A percentile compares a stretch with the other conserved stretches of the same genome.
phyloP scores from a whole-genome alignment of 64 coral and sea anemone species.

The Pocillopora damicornis region DNA sequence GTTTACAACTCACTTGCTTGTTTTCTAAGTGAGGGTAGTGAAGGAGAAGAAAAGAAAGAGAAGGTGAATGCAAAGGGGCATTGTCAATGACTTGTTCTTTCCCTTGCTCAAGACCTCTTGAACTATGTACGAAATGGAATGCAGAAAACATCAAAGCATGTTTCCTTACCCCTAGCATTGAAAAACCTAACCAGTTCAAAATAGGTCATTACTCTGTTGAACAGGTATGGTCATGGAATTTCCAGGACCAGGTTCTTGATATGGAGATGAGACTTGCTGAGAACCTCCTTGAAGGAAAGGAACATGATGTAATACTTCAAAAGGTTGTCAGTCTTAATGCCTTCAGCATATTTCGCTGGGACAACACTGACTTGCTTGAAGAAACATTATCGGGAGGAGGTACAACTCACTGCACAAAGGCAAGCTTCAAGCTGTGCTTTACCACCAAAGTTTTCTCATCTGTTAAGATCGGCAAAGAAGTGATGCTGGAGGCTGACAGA shows the following conservation, averaged over 20 bases:
- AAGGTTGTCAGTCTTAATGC: constrained; percentile 30
- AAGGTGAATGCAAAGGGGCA: neutral
- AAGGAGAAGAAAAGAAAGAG: neutral
- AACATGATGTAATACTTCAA: constrained; percentile 1
- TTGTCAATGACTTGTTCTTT: neutral
- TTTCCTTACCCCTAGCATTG: neutral
- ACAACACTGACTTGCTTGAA: constrained; percentile 46
- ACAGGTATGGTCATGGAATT: constrained; percentile 63
- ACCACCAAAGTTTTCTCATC: too few species aligned
- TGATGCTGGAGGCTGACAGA: constrained; percentile 57
- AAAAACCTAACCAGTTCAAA: constrained; percentile 39
- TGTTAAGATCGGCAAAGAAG: constrained; percentile 20
- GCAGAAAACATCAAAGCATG: constrained; percentile 30
- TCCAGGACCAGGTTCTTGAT: constrained; percentile 43
- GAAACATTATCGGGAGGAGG: constrained; percentile 54
- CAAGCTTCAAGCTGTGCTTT: too few species aligned
- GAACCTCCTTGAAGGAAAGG: neutral
- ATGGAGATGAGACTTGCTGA: constrained; percentile 45
- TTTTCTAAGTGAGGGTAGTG: constrained; percentile 16
- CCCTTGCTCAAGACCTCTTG: constrained; percentile 33
- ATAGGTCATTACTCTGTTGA: constrained; percentile 52
- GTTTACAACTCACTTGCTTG: constrained; percentile 25
- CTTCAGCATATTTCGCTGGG: constrained; percentile 57
- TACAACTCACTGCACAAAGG: constrained; percentile 45
- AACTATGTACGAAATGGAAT: constrained; percentile 39